These are phyloP conservation scores for Aphodius granarius DNA, from an alignment of 2,888 invertebrate genomes.

Conservation along the genomic window DNA sequence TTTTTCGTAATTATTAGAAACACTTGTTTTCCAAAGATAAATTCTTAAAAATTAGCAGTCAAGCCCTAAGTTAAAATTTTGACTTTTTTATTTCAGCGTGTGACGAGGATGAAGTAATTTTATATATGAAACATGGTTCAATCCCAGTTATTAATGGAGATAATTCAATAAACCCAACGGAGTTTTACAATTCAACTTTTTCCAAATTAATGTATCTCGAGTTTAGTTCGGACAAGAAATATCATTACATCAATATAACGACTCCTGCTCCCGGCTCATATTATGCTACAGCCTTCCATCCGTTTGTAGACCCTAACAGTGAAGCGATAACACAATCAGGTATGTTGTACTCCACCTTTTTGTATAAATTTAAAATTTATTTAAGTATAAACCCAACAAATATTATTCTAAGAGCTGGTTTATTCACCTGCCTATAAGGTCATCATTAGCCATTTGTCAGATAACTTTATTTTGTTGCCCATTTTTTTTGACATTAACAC, in stretches of 20 bases:
- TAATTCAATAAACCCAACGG: conserved; percentile 70
- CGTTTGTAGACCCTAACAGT: conserved; percentile 73
- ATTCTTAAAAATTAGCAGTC: too few species aligned
- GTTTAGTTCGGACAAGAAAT: conserved; percentile 64
- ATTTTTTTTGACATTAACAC: too few species aligned
- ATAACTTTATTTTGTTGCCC: too few species aligned
- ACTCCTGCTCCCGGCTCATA: conserved; percentile 76
- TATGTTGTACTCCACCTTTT: conserved; percentile 44
- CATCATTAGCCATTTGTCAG: too few species aligned
- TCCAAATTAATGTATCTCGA: conserved; percentile 60
- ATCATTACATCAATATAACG: conserved; percentile 61
- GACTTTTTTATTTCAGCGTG: conserved; percentile 41
- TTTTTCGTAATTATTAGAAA: too few species aligned
- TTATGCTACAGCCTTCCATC: conserved; percentile 78
- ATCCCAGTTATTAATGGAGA: conserved; percentile 84
- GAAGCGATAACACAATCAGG: conserved; percentile 78
- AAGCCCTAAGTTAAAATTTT: neutral
- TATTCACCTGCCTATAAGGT: too few species aligned
- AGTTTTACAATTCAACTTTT: conserved; percentile 47
- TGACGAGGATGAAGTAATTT: conserved; percentile 59
- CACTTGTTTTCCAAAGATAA: too few species aligned
- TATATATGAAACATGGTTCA: conserved; percentile 77
- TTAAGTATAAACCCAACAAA: conserved; percentile 8
- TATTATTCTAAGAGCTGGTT: too few species aligned
- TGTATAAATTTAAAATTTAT: neutral